Conservation (phyloP, 2,797 vertebrate genomes). For the Nannoperca australis region DNA sequence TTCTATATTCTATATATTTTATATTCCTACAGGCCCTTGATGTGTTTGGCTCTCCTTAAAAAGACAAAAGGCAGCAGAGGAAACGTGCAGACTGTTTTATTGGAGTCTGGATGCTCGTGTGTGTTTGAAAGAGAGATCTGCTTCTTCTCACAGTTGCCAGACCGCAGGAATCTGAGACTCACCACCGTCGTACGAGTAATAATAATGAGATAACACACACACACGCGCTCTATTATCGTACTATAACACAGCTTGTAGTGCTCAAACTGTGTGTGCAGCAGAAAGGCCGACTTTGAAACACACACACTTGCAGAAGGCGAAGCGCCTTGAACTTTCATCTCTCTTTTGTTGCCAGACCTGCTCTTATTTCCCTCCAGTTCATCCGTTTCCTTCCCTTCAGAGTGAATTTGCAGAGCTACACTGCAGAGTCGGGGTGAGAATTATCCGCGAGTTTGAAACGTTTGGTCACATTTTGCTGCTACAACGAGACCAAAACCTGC, state of each 20-base stretch:
- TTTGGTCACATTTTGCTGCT: no score
- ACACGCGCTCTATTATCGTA: background rate
- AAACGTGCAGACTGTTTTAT: slow-evolving; percentile 47
- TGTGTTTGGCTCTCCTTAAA: slow-evolving; percentile 36
- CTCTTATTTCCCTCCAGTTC: background rate
- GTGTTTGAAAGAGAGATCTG: slow-evolving; percentile 39
- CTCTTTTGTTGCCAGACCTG: background rate
- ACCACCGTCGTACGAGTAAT: slow-evolving; percentile 41
- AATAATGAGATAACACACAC: slow-evolving; percentile 48
- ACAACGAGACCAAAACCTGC: background rate
- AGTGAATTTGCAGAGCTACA: background rate
- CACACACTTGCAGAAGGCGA: background rate
- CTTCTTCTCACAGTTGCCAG: slow-evolving; percentile 58
- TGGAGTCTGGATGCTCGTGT: slow-evolving; percentile 34
- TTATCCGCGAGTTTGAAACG: no score
- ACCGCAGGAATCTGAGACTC: slow-evolving; percentile 49
- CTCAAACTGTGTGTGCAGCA: slow-evolving; percentile 17
- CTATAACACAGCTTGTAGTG: slow-evolving; percentile 36
- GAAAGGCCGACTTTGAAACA: slow-evolving; percentile 1
- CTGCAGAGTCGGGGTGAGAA: no score
- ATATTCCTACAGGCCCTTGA: background rate
- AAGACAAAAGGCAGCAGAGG: slow-evolving; percentile 45
- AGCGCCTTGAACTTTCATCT: slow-evolving; percentile 23
- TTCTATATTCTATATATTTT: no score
- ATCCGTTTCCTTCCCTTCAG: slow-evolving; percentile 23